phyloP scores from a whole-genome alignment of 1,140 invertebrate genomes.

The Pemphigus obesinymphae region DNA sequence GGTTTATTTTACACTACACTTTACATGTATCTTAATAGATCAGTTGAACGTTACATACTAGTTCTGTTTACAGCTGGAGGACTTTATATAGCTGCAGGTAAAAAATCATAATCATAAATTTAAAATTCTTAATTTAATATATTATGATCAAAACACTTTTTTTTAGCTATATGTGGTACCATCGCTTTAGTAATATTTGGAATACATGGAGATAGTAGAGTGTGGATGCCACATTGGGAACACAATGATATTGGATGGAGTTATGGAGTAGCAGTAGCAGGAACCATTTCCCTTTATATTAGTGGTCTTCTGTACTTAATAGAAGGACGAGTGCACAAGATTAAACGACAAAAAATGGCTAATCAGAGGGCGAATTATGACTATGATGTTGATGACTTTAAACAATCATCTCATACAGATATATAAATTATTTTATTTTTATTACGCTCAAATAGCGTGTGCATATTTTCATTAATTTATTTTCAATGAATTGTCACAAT shows the following conservation, averaged over 20 bases:
- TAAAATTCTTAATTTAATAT: background rate
- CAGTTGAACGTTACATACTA: conserved; percentile 7
- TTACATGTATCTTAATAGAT: conserved; percentile 36
- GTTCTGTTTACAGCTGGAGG: conserved; percentile 23
- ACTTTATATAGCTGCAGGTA: conserved; percentile 18
- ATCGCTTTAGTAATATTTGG: conserved; percentile 77
- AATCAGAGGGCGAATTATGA: conserved; percentile 33
- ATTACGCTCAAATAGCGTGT: background rate
- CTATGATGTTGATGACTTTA: conserved; percentile 35
- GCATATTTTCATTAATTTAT: conserved; percentile 5
- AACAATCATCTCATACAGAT: conserved; percentile 30
- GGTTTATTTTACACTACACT: conserved; percentile 32
- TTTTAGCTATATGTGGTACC: conserved; percentile 64
- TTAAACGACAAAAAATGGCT: conserved; percentile 55
- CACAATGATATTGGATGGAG: conserved; percentile 95
- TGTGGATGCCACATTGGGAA: conserved; percentile 96
- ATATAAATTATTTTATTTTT: conserved; percentile 10
- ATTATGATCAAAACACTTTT: conserved; percentile 36
- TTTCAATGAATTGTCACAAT: background rate
- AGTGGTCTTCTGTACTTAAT: conserved; percentile 57
- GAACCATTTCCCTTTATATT: conserved; percentile 49
- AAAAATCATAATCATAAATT: background rate
- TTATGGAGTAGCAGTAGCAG: conserved; percentile 78
- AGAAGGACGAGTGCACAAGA: conserved; percentile 70
- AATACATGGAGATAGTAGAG: conserved; percentile 77